Evolutionary conservation across 2,888 invertebrate species (phyloP).

Genomic region (Oegoconia quadripuncta): DNA sequence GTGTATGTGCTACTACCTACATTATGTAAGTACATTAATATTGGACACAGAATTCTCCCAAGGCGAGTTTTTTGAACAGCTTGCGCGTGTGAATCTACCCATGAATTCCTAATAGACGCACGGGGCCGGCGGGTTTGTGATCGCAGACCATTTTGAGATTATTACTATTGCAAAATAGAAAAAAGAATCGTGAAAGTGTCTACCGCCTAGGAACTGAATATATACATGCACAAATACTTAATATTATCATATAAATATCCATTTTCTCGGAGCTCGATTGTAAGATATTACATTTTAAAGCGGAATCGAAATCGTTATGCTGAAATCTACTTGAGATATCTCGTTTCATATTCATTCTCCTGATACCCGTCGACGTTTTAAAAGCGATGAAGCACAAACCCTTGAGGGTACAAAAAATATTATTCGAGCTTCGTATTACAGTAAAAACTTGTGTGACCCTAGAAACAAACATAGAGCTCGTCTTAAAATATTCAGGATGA

Average conservation of each 20-base stretch:
- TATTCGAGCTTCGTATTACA: slow-evolving; percentile 28
- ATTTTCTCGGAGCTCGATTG: not conserved
- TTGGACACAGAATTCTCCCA: too few species aligned
- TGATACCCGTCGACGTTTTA: slow-evolving; percentile 29
- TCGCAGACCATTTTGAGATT: too few species aligned
- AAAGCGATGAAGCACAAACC: slow-evolving; percentile 47
- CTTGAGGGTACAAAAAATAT: slow-evolving; percentile 36
- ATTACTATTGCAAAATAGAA: too few species aligned
- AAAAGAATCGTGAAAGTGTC: not conserved
- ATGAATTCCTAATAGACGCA: too few species aligned
- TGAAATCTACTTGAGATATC: slow-evolving; percentile 29
- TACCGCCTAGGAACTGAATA: not conserved
- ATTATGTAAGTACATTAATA: too few species aligned
- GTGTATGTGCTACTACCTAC: too few species aligned
- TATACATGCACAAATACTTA: slow-evolving; percentile 5
- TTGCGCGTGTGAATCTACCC: too few species aligned
- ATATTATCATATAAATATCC: slow-evolving; percentile 6
- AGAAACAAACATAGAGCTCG: slow-evolving; percentile 40
- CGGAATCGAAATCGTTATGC: slow-evolving; percentile 31
- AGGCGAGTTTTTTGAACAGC: too few species aligned
- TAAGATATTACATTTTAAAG: slow-evolving; percentile 21
- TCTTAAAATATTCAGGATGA: slow-evolving; percentile 64
- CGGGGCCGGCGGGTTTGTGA: too few species aligned
- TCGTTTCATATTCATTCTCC: slow-evolving; percentile 32
- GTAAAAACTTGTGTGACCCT: slow-evolving; percentile 28